phyloP scores from a whole-genome alignment of 1,140 invertebrate genomes.

The Achroia grisella region DNA sequence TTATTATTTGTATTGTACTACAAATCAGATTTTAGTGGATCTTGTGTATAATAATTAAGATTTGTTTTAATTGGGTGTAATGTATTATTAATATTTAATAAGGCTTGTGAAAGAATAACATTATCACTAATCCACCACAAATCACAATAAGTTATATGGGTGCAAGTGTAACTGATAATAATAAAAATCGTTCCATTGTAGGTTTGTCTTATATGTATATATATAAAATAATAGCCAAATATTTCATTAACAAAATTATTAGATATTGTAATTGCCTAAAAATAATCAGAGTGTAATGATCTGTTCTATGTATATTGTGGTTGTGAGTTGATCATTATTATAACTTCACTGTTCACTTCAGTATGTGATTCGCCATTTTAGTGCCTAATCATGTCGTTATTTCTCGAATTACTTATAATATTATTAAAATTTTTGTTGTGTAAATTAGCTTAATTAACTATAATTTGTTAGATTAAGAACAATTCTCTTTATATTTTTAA shows the following conservation, averaged over 20 bases:
- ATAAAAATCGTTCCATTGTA: too few relatives aligned
- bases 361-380: constrained; percentile 63
- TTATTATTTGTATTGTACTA: not conserved
- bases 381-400: constrained; percentile 49
- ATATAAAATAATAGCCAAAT: constrained; percentile 8
- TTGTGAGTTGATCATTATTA: constrained; percentile 45
- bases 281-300: constrained; percentile 8
- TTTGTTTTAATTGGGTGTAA: too few relatives aligned
- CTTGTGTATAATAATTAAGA: too few relatives aligned
- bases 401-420: constrained; percentile 27
- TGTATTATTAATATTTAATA: not conserved
- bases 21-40: too few relatives aligned
- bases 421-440: constrained; percentile 10
- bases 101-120: constrained; percentile 2
- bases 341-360: constrained; percentile 36
- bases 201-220: not conserved
- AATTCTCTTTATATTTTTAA: not conserved
- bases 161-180: too few relatives aligned
- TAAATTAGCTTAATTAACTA: constrained; percentile 4
- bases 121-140: too few relatives aligned
- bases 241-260: constrained; percentile 3
- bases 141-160: too few relatives aligned
- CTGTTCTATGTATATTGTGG: constrained; percentile 46
- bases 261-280: constrained; percentile 6
- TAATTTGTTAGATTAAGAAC: constrained; percentile 2